Base-by-base conservation (phyloP, 2,113 vertebrate species). In the Microtus ochrogaster region DNA sequence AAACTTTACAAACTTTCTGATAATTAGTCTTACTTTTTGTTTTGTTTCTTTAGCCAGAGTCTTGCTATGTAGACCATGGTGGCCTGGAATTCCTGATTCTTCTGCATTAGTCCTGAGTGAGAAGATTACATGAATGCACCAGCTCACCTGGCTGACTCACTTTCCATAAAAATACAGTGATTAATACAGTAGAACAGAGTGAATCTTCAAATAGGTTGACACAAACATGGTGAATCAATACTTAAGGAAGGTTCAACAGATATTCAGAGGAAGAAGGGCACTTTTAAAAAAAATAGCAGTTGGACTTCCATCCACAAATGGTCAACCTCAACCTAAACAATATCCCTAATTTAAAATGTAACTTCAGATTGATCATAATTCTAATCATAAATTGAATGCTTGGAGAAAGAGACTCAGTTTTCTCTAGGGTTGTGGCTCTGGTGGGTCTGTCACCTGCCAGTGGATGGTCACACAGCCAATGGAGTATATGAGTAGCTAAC, bases 101-200 rank as follows among this genome's bases (percentile, higher is more conserved):
- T 41, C 30, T 24, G 41, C 41, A 13, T 65, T 33, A 12, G 41
- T 8, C 28, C 3, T 66, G 16, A 33, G 61, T 33, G 10, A 68
- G 41, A 22, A 17, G 26, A 44, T 89, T 61, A 8, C 26, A 74
- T 21, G 70, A 19, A n/a, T 61, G 30, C 33, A 24, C 1, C 6
- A n/a, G 17, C 52, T 33, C 6, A 63, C 58, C 21, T 74, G 72
- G 17, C 5, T 74, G 52, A 61, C 52, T 61, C 26, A 61, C 6
- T 82, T 55, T 93, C 84, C 24, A 89, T 77, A 73, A 96, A 91
- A 47, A 26, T 78, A n/a, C 26, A 44, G 49, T 72, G 55, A 74
- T 92, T 86, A 89, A 89, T 68, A 49, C 2, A 77, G n/a, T 30
- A 82, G 39, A 83, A 33, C 11, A 93, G 55, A 93, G 79, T 30